Base-by-base conservation (phyloP, 1,140 invertebrate species). In the Drosophila auraria region DNA sequence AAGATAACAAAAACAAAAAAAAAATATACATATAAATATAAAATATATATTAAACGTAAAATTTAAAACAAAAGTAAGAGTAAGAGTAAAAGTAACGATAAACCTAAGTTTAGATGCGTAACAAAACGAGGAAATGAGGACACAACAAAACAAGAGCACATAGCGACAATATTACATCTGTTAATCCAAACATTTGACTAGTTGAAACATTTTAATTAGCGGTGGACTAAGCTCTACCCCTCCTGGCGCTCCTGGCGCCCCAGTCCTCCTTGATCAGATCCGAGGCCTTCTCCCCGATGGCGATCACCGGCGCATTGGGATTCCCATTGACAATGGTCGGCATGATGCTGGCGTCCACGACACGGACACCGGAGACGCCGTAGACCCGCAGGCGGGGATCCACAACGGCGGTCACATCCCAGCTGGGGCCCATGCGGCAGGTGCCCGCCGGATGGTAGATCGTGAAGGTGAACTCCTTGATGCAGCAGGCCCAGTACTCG, bases 361-460 rank as follows among this genome's bases (percentile, higher is more conserved):
- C 96, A 59, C 96, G 94, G 3, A 97, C 87, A 9, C 96, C 96
- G 1, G 95, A 94, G 0, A 97, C 94, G 0, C 96, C 96, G 68
- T 97, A 95, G 5, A 97, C 96, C 2, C 95, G 94, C 5, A 98
- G 91, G 45, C 97, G 93, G 0, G 96, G 95, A 93, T 98, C 97
- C 0, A 98, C 97, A 0, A 98, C 97, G 1, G 97, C 96, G 0
- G 94, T 95, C 0, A 94, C 94, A 91, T 98, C 97, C 44, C 93
- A 93, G 47, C 93, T 94, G 0, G 96, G 96, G 5, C 97, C 97
- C 97, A 98, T 98, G 92, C 97, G 97, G 78, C 96, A 97, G 0
- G 97, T 98, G 0, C 97, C 96, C 0, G 95, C 95, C 0, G 97
- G 97, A 94, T 98, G 97, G 83, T 98, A 98, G 47, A 97, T 97